Conservation (phyloP, 2,888 invertebrate genomes). For the Acrobasis repandana region DNA sequence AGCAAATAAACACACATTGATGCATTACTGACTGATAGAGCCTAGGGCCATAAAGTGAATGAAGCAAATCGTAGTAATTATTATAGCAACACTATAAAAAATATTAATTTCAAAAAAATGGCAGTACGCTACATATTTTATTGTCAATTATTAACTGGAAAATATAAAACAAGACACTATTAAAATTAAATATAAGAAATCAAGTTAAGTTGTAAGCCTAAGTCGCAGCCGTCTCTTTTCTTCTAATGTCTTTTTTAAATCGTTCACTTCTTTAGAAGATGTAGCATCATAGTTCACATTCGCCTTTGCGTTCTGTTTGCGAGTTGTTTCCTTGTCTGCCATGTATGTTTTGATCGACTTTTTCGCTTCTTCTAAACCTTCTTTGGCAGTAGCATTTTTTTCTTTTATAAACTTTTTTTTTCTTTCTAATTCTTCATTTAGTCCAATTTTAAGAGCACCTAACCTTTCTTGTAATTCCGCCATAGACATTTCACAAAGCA, state of each 20-base stretch:
- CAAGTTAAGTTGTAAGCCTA: neutral
- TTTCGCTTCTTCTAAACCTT: slow-evolving; percentile 73
- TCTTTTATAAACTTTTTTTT: slow-evolving; percentile 71
- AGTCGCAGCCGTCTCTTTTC: slow-evolving; percentile 70
- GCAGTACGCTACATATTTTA: slow-evolving; percentile 20
- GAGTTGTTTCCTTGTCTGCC: slow-evolving; percentile 52
- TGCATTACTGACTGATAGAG: too few relatives aligned
- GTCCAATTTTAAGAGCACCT: slow-evolving; percentile 68
- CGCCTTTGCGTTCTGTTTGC: slow-evolving; percentile 54
- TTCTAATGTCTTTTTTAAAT: slow-evolving; percentile 73
- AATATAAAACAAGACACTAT: neutral
- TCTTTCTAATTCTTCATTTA: slow-evolving; percentile 78
- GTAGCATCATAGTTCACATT: slow-evolving; percentile 36
- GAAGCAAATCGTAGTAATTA: neutral
- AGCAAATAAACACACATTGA: too few relatives aligned
- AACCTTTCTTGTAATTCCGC: slow-evolving; percentile 84
- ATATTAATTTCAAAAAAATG: slow-evolving; percentile 5
- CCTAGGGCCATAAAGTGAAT: too few relatives aligned
- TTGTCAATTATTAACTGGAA: slow-evolving; percentile 7
- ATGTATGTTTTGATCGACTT: slow-evolving; percentile 64
- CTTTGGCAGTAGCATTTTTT: slow-evolving; percentile 67
- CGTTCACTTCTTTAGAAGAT: slow-evolving; percentile 67
- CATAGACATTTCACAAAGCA: slow-evolving; percentile 86
- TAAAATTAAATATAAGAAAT: neutral
- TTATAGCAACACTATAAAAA: neutral